A percentile compares a stretch with the other conserved stretches of the same genome.
phyloP scores from a whole-genome alignment of 2,888 invertebrate species.

The Acholoe squamosa region DNA sequence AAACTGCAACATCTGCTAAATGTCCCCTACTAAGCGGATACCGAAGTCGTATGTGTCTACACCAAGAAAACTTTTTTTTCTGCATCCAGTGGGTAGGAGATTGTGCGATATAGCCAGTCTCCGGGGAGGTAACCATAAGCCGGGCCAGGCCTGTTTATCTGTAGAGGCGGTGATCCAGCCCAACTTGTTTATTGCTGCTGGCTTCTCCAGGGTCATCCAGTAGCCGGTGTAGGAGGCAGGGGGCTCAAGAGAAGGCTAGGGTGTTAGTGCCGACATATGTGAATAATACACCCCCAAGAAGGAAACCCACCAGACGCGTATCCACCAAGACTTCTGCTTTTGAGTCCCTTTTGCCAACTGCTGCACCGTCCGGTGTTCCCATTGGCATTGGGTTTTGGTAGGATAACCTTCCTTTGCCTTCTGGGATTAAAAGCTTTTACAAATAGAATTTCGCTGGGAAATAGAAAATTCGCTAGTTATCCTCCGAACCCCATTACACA shows the following conservation, averaged over 20 bases:
- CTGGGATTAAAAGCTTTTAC: too few species aligned
- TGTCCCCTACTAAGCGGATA: too few species aligned
- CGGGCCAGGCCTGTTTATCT: neutral
- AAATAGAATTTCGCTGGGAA: too few species aligned
- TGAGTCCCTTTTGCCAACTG: too few species aligned
- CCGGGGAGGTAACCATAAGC: constrained; percentile 2
- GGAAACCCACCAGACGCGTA: neutral
- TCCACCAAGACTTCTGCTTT: too few species aligned
- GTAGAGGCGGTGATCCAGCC: neutral
- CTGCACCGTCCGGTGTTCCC: too few species aligned
- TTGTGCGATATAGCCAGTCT: neutral
- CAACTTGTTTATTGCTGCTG: neutral
- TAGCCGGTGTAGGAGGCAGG: neutral
- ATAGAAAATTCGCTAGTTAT: too few species aligned
- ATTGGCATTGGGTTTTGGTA: too few species aligned
- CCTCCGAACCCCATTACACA: too few species aligned
- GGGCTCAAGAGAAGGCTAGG: neutral
- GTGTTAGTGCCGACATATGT: constrained; percentile 14
- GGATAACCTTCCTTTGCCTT: too few species aligned
- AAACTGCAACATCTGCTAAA: too few species aligned
- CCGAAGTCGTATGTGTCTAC: too few species aligned
- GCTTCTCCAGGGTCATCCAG: constrained; percentile 27
- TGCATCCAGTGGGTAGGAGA: neutral
- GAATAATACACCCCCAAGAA: neutral
- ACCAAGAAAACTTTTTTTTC: neutral